Base-by-base conservation (phyloP, 2,888 invertebrate genomes). In the Apodemia hepburni region DNA sequence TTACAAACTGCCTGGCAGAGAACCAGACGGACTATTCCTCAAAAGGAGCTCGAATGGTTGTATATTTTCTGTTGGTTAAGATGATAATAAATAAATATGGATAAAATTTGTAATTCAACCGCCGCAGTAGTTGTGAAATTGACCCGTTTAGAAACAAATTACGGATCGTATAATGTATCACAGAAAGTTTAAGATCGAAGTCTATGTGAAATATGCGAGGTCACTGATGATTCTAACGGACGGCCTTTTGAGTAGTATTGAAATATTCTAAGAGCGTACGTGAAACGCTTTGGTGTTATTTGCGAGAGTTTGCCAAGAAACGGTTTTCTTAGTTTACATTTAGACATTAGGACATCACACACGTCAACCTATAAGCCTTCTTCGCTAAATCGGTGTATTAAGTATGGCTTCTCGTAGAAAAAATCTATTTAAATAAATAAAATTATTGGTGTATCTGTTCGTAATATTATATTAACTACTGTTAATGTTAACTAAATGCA, bases 221-320 rank as follows among this genome's bases (percentile, higher is more conserved):
- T 84, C 82, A 79, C 73, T 75, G 71, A 74, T 75, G 75, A 75
- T 75, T 77, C 76, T 86, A 88, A 85, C 84, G 86, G 87, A 72
- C 75, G 78, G 76, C 82, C 81, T 81, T 80, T 80, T 81, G 72
- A 78, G 75, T 75, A 75, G 80, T 79, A 73, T 75, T 71, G 74
- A 75, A 71, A 77, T 81, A 84, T 82, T 81, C 79, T 71, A 70
- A 73, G 75, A 75, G 72, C 76, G 82, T 80, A 73, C 76, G 77
- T 79, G 80, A 79, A 80, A 80, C 77, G 80, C 80, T 79, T 81
- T 64, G 65, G 69, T 61, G 79, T 75, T 74, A 74, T 73, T 72
- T 71, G 71, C 72, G 70, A 81, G 76, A 78, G 76, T 79, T 79
- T 76, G 77, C 74, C 78, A 72, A 69, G 72, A 70, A 71, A 65